Percentiles rank a stretch among this genome's conserved stretches.
These are phyloP conservation scores for Herpetotheres cachinnans DNA, from an alignment of 2,113 vertebrate species.

Conservation along the genomic window DNA sequence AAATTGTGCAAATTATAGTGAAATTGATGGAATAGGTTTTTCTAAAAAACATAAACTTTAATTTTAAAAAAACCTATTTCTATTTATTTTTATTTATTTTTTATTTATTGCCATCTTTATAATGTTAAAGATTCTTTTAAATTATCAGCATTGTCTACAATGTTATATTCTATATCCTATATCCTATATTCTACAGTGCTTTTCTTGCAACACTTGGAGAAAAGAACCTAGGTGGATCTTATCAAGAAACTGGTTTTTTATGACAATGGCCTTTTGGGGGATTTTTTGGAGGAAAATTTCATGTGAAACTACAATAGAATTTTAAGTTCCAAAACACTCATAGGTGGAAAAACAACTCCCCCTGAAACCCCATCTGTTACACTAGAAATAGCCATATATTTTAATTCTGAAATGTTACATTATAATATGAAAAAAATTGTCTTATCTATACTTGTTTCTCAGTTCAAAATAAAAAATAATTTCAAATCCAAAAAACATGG, in stretches of 20 bases:
- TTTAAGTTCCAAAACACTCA: background rate
- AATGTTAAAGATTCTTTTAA: background rate
- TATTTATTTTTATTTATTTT: background rate
- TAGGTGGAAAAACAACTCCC: background rate
- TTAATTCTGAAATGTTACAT: background rate
- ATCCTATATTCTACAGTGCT: background rate
- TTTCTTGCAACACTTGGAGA: background rate
- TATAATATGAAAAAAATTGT: background rate
- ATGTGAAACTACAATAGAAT: background rate
- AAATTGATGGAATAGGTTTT: background rate
- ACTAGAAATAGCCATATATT: background rate
- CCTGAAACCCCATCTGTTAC: background rate
- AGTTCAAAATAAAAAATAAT: background rate
- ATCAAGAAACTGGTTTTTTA: background rate
- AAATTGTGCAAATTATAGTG: background rate
- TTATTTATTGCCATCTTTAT: background rate
- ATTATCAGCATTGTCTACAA: background rate
- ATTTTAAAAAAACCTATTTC: background rate
- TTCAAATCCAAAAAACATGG: fast-evolving
- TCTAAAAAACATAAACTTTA: background rate
- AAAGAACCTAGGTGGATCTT: background rate
- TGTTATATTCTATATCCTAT: background rate
- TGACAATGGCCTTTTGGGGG: background rate
- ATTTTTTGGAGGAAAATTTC: background rate
- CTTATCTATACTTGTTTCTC: background rate